phyloP scores from a whole-genome alignment of 2,888 invertebrate species.

The Sinotaia quadrata region DNA sequence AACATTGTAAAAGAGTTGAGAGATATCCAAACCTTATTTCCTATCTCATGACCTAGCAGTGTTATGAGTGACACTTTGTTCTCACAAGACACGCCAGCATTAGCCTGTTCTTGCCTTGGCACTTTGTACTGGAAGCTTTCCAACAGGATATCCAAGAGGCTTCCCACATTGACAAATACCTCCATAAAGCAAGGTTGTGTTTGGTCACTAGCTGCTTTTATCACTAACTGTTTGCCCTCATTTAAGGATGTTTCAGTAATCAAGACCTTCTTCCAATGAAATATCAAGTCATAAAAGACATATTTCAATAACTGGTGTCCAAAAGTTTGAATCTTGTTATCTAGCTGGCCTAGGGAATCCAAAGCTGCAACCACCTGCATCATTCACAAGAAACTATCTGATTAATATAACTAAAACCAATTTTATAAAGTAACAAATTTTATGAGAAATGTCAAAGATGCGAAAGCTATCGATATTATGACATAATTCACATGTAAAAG shows the following conservation, averaged over 20 bases:
- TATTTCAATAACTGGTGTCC: slow-evolving; percentile 77
- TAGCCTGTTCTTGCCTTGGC: slow-evolving; percentile 59
- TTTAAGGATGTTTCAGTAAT: slow-evolving; percentile 42
- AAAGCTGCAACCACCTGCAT: slow-evolving; percentile 20
- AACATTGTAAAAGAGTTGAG: background rate
- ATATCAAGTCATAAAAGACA: slow-evolving; percentile 77
- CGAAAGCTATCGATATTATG: no score
- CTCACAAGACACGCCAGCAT: slow-evolving; percentile 55
- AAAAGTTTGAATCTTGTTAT: slow-evolving; percentile 76
- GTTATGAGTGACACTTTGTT: slow-evolving; percentile 72
- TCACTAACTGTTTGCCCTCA: slow-evolving; percentile 36
- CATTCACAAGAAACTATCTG: background rate
- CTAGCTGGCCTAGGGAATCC: slow-evolving; percentile 59
- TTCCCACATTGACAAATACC: slow-evolving; percentile 61
- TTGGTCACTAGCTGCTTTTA: slow-evolving; percentile 32
- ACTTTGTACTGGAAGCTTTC: slow-evolving; percentile 73
- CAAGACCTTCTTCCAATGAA: slow-evolving; percentile 28
- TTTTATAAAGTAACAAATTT: no score
- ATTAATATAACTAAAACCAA: no score
- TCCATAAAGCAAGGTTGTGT: slow-evolving; percentile 35
- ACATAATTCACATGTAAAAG: no score
- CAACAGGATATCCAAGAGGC: slow-evolving; percentile 77
- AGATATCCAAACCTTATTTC: slow-evolving; percentile 15
- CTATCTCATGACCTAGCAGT: slow-evolving; percentile 73
- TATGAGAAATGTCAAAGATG: no score